These are phyloP conservation scores for Betta splendens DNA, from an alignment of 2,797 vertebrate species.

Conservation along the genomic window DNA sequence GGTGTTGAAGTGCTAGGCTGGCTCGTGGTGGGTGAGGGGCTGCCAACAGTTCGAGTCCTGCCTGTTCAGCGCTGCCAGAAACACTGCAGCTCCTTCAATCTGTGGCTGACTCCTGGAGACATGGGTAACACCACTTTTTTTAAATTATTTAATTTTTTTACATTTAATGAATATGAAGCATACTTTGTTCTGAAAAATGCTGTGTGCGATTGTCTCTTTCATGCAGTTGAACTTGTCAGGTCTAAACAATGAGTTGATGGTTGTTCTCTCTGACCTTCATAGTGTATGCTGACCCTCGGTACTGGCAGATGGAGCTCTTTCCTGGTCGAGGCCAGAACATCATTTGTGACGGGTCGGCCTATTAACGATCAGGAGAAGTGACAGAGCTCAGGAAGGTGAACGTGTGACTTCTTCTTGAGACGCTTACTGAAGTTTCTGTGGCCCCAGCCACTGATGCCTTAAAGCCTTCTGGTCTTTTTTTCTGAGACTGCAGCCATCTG, in stretches of 20 bases:
- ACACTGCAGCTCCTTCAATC: conserved; percentile 86
- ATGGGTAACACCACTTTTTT: conserved; percentile 79
- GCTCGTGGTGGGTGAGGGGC: conserved; percentile 87
- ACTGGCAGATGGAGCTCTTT: conserved; percentile 84
- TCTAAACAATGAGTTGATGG: background rate
- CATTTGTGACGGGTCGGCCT: conserved; percentile 78
- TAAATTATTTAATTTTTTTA: too few relatives aligned
- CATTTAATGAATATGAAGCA: too few relatives aligned
- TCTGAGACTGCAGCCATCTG: background rate
- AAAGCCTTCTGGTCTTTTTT: conserved; percentile 4
- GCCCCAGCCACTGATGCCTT: conserved; percentile 60
- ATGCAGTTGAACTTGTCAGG: background rate
- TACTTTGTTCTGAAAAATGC: too few relatives aligned
- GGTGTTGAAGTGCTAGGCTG: conserved; percentile 83
- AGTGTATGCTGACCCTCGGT: conserved; percentile 82
- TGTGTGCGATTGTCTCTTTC: too few relatives aligned
- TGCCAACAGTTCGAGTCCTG: conserved; percentile 83
- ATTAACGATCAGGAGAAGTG: conserved; percentile 41
- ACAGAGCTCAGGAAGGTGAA: conserved; percentile 30
- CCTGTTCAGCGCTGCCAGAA: conserved; percentile 86
- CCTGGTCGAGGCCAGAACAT: conserved; percentile 79
- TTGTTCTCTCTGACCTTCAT: conserved; percentile 29
- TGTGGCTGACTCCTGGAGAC: conserved; percentile 88
- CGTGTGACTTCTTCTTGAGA: conserved; percentile 31
- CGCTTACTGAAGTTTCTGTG: conserved; percentile 13